Base-by-base conservation (phyloP, 53 echinoderm and acorn worm genomes). In the Temnopleurus reevesii region DNA sequence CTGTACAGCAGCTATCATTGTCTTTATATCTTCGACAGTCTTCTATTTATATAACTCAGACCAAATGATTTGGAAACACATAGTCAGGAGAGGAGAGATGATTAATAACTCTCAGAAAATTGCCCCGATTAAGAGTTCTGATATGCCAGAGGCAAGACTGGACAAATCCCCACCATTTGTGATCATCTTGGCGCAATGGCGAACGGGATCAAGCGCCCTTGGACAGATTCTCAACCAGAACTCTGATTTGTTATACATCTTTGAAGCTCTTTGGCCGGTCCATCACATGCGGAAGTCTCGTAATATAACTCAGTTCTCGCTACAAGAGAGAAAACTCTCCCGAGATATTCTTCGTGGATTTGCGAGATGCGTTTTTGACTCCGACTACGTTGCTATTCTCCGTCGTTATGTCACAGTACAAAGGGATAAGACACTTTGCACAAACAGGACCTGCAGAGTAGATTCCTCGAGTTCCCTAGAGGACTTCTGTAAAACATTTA, bases 221-320 rank as follows among this genome's bases (percentile, higher is more conserved):
- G 95, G 95, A 17, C 88, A 95, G 77, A 76, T 95, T 18, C 87
- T 95, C 35, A 95, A 95, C 77, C 93, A 93, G 57, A 95, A 95
- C 49, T 76, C 43, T 12, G 33, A 90, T 43, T 24, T 93, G 27
- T 90, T 93, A 35, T 95, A 93, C 25, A 45, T 95, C 19, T 95
- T 95, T 65, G 95, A 95, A 81, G 90, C 95, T 1, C 80, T 95
- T 5, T 91, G 82, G 25, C 47, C 91, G 0, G 82, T 89, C 2
- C 81, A 91, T 5, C n/a, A 19, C 13, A 51, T 47, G 26, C 8
- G 55, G 31, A 53, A 47, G 28, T 12, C 12, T 19, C 59, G 28
- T 45, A 38, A 59, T 27, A 27, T 59, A 26, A 15, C 23, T 4
- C 41, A n/a, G 19, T 44, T 38, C 38, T 60, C 86, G 2, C 29